A percentile compares a stretch with the other conserved stretches of the same genome.
Conservation (phyloP, 2,888 invertebrate species). For the Pherbina coryleti region DNA sequence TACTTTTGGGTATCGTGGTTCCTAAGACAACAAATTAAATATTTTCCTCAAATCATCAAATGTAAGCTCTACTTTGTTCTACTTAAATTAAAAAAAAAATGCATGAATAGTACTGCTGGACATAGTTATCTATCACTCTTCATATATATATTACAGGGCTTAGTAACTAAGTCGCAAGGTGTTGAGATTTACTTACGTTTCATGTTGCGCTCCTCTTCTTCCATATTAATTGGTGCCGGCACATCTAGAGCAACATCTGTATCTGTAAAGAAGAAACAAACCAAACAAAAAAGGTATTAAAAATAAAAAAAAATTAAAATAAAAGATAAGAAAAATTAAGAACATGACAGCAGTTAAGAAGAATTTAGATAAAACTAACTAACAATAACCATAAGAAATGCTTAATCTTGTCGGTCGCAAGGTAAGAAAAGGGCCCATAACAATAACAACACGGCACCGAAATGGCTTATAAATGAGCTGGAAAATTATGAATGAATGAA, state of each 20-base stretch:
- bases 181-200: constrained; percentile 77
- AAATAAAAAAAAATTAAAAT: too few species aligned
- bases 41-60: too few species aligned
- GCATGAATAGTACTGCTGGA: too few species aligned
- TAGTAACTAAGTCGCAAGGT: not conserved
- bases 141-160: too few species aligned
- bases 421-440: not conserved
- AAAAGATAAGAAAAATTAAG: constrained; percentile 47
- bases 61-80: too few species aligned
- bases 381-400: constrained; percentile 34
- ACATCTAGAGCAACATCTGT: constrained; percentile 82
- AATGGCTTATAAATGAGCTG: constrained; percentile 15
- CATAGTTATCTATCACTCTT: too few species aligned
- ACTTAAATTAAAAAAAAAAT: too few species aligned
- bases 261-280: constrained; percentile 73
- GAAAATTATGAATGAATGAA: constrained; percentile 41
- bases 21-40: too few species aligned
- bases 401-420: constrained; percentile 15
- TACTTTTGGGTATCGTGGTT: not conserved
- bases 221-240: constrained; percentile 75
- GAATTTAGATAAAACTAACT: constrained; percentile 50
- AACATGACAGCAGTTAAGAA: constrained; percentile 53
- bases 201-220: constrained; percentile 83
- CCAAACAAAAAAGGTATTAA: constrained; percentile 19
- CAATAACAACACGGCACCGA: not conserved